Evolutionary conservation across 2,797 vertebrate genomes (phyloP).

Genomic region (Xyrichtys novacula): DNA sequence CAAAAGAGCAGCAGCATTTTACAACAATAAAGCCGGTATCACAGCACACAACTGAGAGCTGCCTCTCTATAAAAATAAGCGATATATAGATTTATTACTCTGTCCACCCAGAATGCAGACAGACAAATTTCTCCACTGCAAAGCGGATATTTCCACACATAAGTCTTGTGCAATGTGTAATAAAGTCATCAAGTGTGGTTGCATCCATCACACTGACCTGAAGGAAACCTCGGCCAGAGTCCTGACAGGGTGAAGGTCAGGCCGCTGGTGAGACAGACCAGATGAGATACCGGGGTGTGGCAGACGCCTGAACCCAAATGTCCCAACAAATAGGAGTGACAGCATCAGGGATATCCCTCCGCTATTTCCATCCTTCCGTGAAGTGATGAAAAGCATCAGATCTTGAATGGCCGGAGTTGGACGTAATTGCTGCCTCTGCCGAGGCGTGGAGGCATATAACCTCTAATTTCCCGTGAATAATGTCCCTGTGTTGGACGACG

Average conservation of each 20-base stretch:
- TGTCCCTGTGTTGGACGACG: constrained; percentile 68
- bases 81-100: constrained; percentile 58
- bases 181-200: constrained; percentile 45
- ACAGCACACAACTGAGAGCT: constrained; percentile 34
- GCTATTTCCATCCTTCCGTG: constrained; percentile 59
- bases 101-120: constrained; percentile 57
- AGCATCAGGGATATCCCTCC: constrained; percentile 67
- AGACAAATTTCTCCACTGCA: constrained; percentile 39
- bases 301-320: constrained; percentile 38
- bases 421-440: constrained; percentile 77
- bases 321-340: constrained; percentile 53
- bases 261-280: constrained; percentile 49
- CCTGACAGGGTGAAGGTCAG: constrained; percentile 60
- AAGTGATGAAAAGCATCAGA: constrained; percentile 58
- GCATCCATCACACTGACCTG: constrained; percentile 59
- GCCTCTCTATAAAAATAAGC: constrained; percentile 43
- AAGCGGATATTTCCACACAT: constrained; percentile 55
- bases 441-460: constrained; percentile 76
- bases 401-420: constrained; percentile 60
- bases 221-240: constrained; percentile 45
- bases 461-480: constrained; percentile 84
- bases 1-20: constrained; percentile 65
- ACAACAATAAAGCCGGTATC: constrained; percentile 64
- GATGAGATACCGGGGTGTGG: constrained; percentile 54
- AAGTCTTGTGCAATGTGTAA: constrained; percentile 49